Evolutionary conservation across 2,888 invertebrate genomes (phyloP).

Genomic region (Metacarcinus magister): DNA sequence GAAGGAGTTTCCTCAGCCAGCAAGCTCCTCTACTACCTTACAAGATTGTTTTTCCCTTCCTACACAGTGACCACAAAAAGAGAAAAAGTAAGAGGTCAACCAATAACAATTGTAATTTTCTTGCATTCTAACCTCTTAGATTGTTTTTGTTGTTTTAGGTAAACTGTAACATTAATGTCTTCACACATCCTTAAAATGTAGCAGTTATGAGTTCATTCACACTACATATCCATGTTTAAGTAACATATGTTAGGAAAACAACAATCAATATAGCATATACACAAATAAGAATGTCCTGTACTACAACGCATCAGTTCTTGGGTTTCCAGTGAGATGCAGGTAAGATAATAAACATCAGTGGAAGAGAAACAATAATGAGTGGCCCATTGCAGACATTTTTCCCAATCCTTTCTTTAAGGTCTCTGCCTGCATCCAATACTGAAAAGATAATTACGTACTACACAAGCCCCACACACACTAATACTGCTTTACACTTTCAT

Average conservation of each 20-base stretch:
- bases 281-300: not conserved
- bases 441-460: not conserved
- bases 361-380: constrained; percentile 18
- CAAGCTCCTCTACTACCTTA: not conserved
- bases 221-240: not conserved
- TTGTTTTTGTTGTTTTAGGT: not conserved
- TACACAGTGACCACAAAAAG: not conserved
- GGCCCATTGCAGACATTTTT: not conserved
- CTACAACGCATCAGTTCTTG: not conserved
- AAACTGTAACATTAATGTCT: not conserved
- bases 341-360: not conserved
- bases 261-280: not conserved
- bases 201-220: not conserved
- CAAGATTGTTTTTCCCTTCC: not conserved
- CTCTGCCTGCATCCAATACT: not conserved
- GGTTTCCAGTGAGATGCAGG: not conserved
- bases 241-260: not conserved
- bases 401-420: not conserved
- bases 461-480: constrained; percentile 13
- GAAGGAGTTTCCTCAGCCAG: not conserved
- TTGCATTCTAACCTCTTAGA: not conserved
- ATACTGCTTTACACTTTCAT: not conserved
- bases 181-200: not conserved
- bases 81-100: not conserved
- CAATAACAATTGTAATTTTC: not conserved